Evolutionary conservation across 2,888 invertebrate species (phyloP), one percentile per base, ranked within the genome.

Genomic region (Leptopterna dolabrata): DNA sequence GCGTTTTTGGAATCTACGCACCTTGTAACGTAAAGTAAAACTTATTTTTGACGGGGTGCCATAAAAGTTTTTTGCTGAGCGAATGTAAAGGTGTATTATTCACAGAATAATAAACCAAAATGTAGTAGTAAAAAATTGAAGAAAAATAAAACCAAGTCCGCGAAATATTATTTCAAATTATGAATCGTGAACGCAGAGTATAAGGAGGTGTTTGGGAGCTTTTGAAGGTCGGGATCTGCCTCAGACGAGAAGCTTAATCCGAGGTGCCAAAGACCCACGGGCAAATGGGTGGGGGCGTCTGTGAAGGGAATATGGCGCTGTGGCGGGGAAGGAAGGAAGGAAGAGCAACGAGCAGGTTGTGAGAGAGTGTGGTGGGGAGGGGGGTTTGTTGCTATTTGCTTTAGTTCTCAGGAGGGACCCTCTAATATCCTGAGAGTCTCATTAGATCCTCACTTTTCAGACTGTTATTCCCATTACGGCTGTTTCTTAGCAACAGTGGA

Each of bases 381-480:
- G 36, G 36, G 30, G 14, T 30, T 16, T 16, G 36, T n/a, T 30
- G 73, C 41, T 36, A 73, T 73, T 73, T 73, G 73, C 73, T 30
- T 73, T 73, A 41, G 36, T 73, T 73, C 73, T 30, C 73, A 4
- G 63, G 63, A 63, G 63, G 19, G 36, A 14, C n/a, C 30, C 19
- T 73, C 41, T 73, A 73, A 73, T 73, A 73, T 73, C 73, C 73
- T 73, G 73, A 73, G 73, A 73, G 36, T 73, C 73, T 73, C 73
- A 41, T 73, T 73, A 73, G 73, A 73, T 41, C 73, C 73, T 73
- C 63, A 63, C 73, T 73, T 73, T 73, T 73, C 7, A 73, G 73
- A 36, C 73, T 41, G 36, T 73, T 73, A 73, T 73, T 73, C 73
- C 73, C 36, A 41, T 73, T 73, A 73, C 73, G 30, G 73, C 73